phyloP scores from a whole-genome alignment of 2,888 invertebrate genomes.

The Machimus atricapillus region DNA sequence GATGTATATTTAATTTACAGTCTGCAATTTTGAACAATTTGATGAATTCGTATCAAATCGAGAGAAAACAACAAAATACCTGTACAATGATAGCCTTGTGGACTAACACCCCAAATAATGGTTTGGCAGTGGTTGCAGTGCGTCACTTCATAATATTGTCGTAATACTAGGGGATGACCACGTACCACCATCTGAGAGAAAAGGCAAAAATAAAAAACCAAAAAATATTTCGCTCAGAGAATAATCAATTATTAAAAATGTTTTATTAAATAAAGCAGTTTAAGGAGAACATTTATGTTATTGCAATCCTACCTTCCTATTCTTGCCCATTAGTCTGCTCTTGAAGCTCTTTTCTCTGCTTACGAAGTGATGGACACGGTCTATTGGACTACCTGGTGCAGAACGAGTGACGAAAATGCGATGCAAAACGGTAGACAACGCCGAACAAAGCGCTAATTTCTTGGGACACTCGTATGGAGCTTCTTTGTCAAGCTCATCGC shows the following conservation, averaged over 20 bases:
- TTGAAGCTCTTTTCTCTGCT: slow-evolving; percentile 82
- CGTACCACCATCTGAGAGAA: slow-evolving; percentile 73
- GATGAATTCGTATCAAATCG: slow-evolving; percentile 54
- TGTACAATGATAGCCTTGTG: slow-evolving; percentile 95
- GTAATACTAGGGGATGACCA: slow-evolving; percentile 89
- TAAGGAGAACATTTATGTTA: background rate
- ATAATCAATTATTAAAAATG: background rate
- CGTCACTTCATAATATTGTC: slow-evolving; percentile 88
- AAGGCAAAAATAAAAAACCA: background rate
- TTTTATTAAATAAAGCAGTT: background rate
- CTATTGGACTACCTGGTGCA: slow-evolving; percentile 67
- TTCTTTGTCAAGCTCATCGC: slow-evolving; percentile 72
- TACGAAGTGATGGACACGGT: slow-evolving; percentile 83
- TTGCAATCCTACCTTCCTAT: slow-evolving; percentile 66
- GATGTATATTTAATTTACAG: slow-evolving; percentile 88
- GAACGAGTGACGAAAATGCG: slow-evolving; percentile 77
- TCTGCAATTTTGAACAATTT: slow-evolving; percentile 60
- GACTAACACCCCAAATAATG: slow-evolving; percentile 93
- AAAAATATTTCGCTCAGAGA: background rate
- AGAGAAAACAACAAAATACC: slow-evolving; percentile 66
- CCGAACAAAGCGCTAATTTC: slow-evolving; percentile 73
- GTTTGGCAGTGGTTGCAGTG: slow-evolving; percentile 93
- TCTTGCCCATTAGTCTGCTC: slow-evolving; percentile 73
- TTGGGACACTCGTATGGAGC: slow-evolving; percentile 68
- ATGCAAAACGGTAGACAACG: slow-evolving; percentile 80